Evolutionary conservation across 2,113 vertebrate genomes (phyloP), one percentile per base, ranked within the genome.

Genomic region (Pygathrix nemaeus): DNA sequence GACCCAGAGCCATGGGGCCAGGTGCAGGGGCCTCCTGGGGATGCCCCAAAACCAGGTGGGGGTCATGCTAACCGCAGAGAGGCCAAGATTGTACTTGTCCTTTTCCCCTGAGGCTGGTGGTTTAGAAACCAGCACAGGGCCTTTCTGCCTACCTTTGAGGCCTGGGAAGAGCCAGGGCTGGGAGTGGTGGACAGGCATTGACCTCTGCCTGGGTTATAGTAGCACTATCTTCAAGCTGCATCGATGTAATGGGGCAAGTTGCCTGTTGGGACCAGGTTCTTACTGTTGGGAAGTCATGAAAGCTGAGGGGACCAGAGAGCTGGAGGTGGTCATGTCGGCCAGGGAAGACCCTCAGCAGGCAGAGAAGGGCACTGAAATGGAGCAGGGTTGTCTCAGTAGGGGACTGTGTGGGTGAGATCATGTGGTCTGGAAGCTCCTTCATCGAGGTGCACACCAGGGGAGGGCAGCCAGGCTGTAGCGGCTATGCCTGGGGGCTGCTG

Each of bases 31-130:
- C 38, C 17, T 5, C 35, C 52, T 35, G 0, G 4, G 8, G 6
- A 10, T 1, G 0, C 8, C 21, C 86, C 17, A 4, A 20, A 73
- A 68, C 43, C 12, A n/a, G 8, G 45, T 8, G 1, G 4, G 48
- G 32, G 25, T 8, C 3, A 0, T 64, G 1, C 61, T 12, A n/a
- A 2, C 12, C 9, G 8, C 25, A 5, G 3, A 8, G 72, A 38
- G 40, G n/a, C 8, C 0, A 5, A 70, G 75, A 4, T 25, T 57
- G 27, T 23, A 4, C 2, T 23, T 10, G 52, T 55, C 50, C 45
- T 59, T 8, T 0, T 10, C 40, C 6, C n/a, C 10, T 18, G 21
- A 20, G 5, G 0, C 1, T 10, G 14, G 76, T 0, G 14, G 14
- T 2, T 32, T 48, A 11, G 25, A 48, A 35, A 50, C 13, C 20